Evolutionary conservation across 2,797 vertebrate species (phyloP).

Genomic region (Phrynocephalus guinanensis): DNA sequence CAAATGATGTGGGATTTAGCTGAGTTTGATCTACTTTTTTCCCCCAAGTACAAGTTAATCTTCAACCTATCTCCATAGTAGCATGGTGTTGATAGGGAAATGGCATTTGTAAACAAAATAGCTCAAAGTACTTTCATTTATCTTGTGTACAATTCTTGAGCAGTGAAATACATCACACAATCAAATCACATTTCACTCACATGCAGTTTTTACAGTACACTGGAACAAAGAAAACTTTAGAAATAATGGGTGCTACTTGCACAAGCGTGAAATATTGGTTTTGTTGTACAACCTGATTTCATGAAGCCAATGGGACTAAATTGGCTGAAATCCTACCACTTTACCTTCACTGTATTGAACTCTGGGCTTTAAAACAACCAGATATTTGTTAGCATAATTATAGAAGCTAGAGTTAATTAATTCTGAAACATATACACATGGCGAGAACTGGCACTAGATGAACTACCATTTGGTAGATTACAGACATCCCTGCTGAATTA

Average conservation of each 20-base stretch:
- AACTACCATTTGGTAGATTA: slow-evolving; percentile 21
- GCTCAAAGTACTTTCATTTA: not conserved
- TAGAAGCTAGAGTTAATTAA: slow-evolving; percentile 29
- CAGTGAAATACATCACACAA: not conserved
- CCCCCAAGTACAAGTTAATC: too few relatives aligned
- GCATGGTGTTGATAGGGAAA: not conserved
- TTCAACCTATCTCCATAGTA: not conserved
- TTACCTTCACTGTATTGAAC: not conserved
- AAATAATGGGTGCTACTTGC: not conserved
- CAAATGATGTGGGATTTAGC: not conserved
- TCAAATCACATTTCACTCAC: not conserved
- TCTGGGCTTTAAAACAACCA: slow-evolving; percentile 16
- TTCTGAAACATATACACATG: slow-evolving; percentile 29
- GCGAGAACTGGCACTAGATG: slow-evolving; percentile 15
- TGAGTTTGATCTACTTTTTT: too few relatives aligned
- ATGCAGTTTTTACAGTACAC: not conserved
- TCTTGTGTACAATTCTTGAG: not conserved
- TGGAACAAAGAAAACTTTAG: not conserved
- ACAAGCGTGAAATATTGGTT: not conserved
- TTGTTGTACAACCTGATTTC: not conserved
- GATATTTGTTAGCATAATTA: slow-evolving; percentile 32
- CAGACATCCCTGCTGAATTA: slow-evolving; percentile 16
- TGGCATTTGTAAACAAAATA: not conserved
- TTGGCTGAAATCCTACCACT: slow-evolving; percentile 4
- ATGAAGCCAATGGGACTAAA: not conserved